Percentiles rank a stretch among this genome's conserved stretches.
These are phyloP conservation scores for Argentina silus DNA, from an alignment of 2,797 vertebrate genomes.

Conservation along the genomic window DNA sequence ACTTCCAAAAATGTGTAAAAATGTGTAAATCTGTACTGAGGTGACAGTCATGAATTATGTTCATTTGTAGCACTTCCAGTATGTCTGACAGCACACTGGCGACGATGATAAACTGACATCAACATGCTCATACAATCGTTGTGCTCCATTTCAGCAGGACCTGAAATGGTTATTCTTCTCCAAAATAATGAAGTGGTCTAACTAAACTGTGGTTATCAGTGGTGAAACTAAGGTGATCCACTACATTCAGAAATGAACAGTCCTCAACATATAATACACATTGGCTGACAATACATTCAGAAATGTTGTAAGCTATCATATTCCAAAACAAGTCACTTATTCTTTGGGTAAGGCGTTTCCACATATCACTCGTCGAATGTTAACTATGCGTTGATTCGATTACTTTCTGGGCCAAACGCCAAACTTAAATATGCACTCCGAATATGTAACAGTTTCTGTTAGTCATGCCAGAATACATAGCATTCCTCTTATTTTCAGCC, in stretches of 20 bases:
- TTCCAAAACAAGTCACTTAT: slow-evolving; percentile 9
- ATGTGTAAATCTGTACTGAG: no score
- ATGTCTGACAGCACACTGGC: no score
- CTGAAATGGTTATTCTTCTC: no score
- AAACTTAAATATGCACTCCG: slow-evolving; percentile 19
- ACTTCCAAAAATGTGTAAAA: no score
- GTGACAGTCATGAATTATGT: no score
- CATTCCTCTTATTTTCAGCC: slow-evolving; percentile 15
- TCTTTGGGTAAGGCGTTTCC: slow-evolving; percentile 17
- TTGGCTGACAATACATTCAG: neutral
- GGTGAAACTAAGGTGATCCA: no score
- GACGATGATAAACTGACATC: no score
- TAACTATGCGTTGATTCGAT: slow-evolving; percentile 20
- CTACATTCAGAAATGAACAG: neutral
- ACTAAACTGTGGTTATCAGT: no score
- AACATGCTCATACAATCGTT: no score
- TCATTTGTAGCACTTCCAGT: no score
- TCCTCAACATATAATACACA: neutral
- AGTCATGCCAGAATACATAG: slow-evolving; percentile 12
- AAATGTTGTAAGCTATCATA: neutral
- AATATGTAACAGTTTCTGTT: slow-evolving; percentile 24
- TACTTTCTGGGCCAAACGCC: slow-evolving; percentile 23
- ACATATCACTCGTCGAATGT: slow-evolving; percentile 27
- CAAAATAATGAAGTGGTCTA: no score
- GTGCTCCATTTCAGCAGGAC: no score